Percentiles rank a stretch among this genome's conserved stretches.
These are phyloP conservation scores for Hymenochirus boettgeri DNA, from an alignment of 2,113 vertebrate species.

Conservation along the genomic window DNA sequence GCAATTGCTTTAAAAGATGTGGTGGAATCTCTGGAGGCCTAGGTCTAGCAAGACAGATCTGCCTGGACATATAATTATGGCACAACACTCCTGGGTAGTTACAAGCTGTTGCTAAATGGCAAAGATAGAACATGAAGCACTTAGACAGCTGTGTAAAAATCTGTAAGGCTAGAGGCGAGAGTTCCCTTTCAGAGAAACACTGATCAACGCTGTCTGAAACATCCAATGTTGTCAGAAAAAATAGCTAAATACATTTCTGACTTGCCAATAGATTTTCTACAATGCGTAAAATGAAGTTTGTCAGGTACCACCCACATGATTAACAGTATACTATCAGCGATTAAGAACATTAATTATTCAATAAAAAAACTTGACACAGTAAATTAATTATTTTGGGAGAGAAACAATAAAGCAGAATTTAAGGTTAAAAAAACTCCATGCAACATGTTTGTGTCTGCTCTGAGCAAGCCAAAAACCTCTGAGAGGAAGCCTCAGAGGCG, in stretches of 20 bases:
- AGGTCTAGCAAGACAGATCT: background rate
- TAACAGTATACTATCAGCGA: too few relatives aligned
- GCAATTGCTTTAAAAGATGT: background rate
- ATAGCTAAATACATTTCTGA: background rate
- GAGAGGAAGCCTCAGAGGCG: too few relatives aligned
- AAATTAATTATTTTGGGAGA: too few relatives aligned
- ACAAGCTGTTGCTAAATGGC: slow-evolving; percentile 27
- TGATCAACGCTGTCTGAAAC: slow-evolving; percentile 22
- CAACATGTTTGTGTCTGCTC: too few relatives aligned
- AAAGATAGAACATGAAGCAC: slow-evolving; percentile 17
- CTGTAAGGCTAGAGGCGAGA: slow-evolving; percentile 12
- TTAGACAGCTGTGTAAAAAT: slow-evolving; percentile 29
- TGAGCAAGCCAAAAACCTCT: too few relatives aligned
- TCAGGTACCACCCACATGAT: too few relatives aligned
- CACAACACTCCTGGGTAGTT: slow-evolving; percentile 5
- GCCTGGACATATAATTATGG: slow-evolving; percentile 14
- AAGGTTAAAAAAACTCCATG: too few relatives aligned
- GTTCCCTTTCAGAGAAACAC: slow-evolving; percentile 7
- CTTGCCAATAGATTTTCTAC: too few relatives aligned
- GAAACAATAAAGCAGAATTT: too few relatives aligned
- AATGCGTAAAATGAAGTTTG: too few relatives aligned
- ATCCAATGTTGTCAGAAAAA: slow-evolving; percentile 7
- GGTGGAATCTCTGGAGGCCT: background rate
- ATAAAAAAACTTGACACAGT: too few relatives aligned
- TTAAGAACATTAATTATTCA: too few relatives aligned